Evolutionary conservation across 2,113 vertebrate genomes (phyloP).

Genomic region (Erinaceus europaeus): DNA sequence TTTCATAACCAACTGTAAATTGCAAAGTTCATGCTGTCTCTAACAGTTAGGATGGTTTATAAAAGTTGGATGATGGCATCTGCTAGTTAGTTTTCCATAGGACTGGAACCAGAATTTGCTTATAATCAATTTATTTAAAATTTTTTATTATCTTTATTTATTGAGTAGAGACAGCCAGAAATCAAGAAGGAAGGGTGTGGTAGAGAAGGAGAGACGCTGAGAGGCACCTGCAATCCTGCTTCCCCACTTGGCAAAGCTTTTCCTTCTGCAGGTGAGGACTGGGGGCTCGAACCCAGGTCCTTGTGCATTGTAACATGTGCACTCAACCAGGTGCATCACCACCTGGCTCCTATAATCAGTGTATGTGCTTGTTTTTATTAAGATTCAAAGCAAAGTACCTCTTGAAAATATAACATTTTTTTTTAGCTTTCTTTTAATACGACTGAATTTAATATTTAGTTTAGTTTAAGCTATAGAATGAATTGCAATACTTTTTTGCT

Average conservation of each 20-base stretch:
- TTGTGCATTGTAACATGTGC: no score
- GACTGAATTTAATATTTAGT: no score
- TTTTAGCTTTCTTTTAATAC: no score
- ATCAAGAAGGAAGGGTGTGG: no score
- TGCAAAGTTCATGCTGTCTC: not conserved
- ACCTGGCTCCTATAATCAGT: not conserved
- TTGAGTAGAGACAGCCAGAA: no score
- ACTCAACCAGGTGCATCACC: no score
- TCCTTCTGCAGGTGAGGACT: no score
- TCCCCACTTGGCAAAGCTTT: no score
- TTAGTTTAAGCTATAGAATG: not conserved
- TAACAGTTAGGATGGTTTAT: not conserved
- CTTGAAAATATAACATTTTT: constrained; percentile 28
- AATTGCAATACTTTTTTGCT: not conserved
- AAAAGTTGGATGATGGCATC: not conserved
- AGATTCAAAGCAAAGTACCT: not conserved
- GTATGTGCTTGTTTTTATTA: constrained; percentile 5
- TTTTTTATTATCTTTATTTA: no score
- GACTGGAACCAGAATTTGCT: not conserved
- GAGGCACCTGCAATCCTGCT: no score
- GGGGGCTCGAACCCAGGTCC: no score
- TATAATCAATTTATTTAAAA: not conserved
- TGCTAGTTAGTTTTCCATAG: not conserved
- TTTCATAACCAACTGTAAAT: not conserved
- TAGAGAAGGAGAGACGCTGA: no score